Conservation (phyloP, 2,113 vertebrate genomes). For the Zootoca vivipara region DNA sequence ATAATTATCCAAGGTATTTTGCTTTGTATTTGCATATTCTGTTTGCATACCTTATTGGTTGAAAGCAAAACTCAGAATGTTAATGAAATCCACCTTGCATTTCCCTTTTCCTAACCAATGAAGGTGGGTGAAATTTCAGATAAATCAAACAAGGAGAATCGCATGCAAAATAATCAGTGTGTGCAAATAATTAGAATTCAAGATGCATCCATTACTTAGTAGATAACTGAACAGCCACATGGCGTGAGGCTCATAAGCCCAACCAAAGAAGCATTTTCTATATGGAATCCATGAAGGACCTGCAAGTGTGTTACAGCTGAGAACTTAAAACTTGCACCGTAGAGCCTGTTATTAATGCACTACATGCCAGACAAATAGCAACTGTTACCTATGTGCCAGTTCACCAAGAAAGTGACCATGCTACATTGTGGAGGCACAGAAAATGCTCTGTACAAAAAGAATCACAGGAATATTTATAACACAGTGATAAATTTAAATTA, state of each 20-base stretch:
- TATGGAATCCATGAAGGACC: background rate
- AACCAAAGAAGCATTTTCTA: background rate
- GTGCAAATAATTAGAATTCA: background rate
- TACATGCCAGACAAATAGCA: background rate
- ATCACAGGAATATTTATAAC: background rate
- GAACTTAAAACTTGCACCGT: background rate
- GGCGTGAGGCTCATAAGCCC: background rate
- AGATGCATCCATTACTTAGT: background rate
- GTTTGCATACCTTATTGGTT: background rate
- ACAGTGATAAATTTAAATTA: background rate
- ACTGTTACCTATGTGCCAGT: background rate
- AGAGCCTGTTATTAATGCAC: background rate
- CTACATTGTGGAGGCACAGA: conserved; percentile 3
- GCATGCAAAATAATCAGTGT: background rate
- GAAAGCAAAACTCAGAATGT: background rate
- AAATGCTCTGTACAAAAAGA: conserved; percentile 31
- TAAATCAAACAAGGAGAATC: background rate
- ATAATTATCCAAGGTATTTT: background rate
- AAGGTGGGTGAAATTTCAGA: background rate
- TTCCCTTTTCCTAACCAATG: background rate
- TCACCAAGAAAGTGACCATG: conserved; percentile 3
- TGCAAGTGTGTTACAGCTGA: background rate
- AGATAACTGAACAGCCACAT: background rate
- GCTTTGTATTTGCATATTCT: background rate
- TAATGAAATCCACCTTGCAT: background rate